phyloP scores from a whole-genome alignment of 1,140 invertebrate genomes.

The Diorhabda sublineata region DNA sequence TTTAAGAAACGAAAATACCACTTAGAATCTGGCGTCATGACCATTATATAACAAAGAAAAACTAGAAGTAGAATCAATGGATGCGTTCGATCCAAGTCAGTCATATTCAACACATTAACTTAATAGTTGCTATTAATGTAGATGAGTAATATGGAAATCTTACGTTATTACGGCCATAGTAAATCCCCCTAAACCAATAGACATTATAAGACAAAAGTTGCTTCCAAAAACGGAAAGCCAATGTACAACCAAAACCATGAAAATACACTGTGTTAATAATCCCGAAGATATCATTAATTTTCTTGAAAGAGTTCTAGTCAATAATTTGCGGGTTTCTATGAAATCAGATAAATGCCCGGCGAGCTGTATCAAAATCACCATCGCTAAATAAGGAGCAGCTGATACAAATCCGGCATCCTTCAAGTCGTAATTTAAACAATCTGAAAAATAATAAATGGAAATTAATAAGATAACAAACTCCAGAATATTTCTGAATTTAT shows the following conservation, averaged over 20 bases:
- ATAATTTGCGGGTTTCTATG: slow-evolving; percentile 57
- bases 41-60: slow-evolving; percentile 40
- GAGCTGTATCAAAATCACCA: slow-evolving; percentile 74
- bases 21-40: too few relatives aligned
- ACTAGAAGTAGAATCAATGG: slow-evolving; percentile 82
- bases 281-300: slow-evolving; percentile 74
- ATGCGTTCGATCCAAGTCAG: slow-evolving; percentile 64
- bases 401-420: slow-evolving; percentile 75
- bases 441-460: slow-evolving; percentile 48
- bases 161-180: slow-evolving; percentile 84
- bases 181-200: slow-evolving; percentile 83
- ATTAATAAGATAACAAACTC: neutral
- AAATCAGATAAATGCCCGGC: slow-evolving; percentile 80
- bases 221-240: slow-evolving; percentile 60
- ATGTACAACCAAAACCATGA: slow-evolving; percentile 76
- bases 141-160: slow-evolving; percentile 11
- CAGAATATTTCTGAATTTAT: neutral
- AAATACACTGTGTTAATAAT: slow-evolving; percentile 76
- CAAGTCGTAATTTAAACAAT: slow-evolving; percentile 67
- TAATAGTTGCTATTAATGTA: neutral
- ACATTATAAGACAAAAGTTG: slow-evolving; percentile 73
- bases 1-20: too few relatives aligned
- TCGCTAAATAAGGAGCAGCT: slow-evolving; percentile 80
- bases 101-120: slow-evolving; percentile 3
- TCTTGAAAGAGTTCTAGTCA: slow-evolving; percentile 70